Percentiles rank a stretch among this genome's conserved stretches.
phyloP scores from a whole-genome alignment of 1,140 invertebrate genomes.

The Hyles euphorbiae region DNA sequence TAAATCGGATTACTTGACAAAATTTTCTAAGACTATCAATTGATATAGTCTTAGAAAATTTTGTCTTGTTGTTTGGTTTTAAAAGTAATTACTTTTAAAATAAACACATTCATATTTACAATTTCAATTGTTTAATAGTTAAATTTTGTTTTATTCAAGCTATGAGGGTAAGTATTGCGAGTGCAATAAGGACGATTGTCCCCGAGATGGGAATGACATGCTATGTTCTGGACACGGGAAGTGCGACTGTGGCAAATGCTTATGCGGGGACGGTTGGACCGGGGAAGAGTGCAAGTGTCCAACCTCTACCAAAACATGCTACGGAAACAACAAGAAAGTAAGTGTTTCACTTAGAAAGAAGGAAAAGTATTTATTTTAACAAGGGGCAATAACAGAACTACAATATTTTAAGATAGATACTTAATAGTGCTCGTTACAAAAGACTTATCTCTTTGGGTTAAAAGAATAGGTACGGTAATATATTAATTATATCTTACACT shows the following conservation, averaged over 20 bases:
- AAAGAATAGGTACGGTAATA: too few relatives aligned
- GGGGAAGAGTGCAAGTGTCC: constrained; percentile 82
- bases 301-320: constrained; percentile 77
- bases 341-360: background rate
- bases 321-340: constrained; percentile 70
- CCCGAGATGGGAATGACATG: constrained; percentile 67
- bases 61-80: too few relatives aligned
- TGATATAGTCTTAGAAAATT: too few relatives aligned
- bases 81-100: too few relatives aligned
- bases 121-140: background rate
- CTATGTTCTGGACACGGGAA: constrained; percentile 81
- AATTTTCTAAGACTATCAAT: too few relatives aligned
- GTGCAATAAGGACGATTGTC: constrained; percentile 85
- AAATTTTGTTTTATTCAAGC: constrained; percentile 29
- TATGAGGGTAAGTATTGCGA: constrained; percentile 82
- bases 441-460: too few relatives aligned
- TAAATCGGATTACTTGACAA: too few relatives aligned
- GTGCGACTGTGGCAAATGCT: constrained; percentile 81
- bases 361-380: background rate
- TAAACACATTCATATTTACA: too few relatives aligned
- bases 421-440: too few relatives aligned
- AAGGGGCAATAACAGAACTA: background rate
- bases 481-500: too few relatives aligned
- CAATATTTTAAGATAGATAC: too few relatives aligned
- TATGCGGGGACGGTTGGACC: constrained; percentile 77